Base-by-base conservation (phyloP, 2,113 vertebrate species). In the Chrysochloris asiatica region DNA sequence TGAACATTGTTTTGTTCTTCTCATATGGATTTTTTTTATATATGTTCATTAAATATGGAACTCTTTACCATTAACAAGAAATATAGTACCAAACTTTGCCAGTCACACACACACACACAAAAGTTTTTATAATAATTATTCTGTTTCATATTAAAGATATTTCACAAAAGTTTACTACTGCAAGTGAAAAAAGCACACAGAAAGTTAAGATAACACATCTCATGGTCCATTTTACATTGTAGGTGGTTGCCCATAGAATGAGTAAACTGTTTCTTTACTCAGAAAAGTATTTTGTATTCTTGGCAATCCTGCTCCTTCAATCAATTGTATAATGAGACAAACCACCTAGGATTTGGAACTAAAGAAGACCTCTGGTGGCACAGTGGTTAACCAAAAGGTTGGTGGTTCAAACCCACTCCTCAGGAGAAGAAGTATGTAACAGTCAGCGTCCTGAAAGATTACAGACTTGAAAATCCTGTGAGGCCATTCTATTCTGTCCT, bases 41-140 rank as follows among this genome's bases (percentile, higher is more conserved):
- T 73, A 81, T 91, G 69, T 71, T 83, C 61, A 72, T 38, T 86
- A 93, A 88, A 71, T 24, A 78, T 13, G 30, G 48, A 92, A 79
- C 17, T 54, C 45, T 41, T 95, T 85, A 76, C 36, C 61, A 85
- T 50, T 87, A 89, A 73, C 28, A 54, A 91, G 67, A 92, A 91
- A 93, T 78, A 36, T 72, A 93, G 50, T 65, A 10, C 38, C 83
- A 11, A 86, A 86, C 28, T 92, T 86, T 38, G 87, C 24, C 73
- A 91, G 38, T 4, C 48, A 86, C 5, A 22, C 50, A 1, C 4
- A 17, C 9, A 13, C 56, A 10, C 30, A 83, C 52, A 73, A 67
- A 14, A 33, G 10, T 45, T 2, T 43, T 91, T 73, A 79, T 45
- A 88, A 63, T 85, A 33, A 73, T 38, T 86, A 67, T 54, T 79